Evolutionary conservation across 1,140 invertebrate species (phyloP).

Genomic region (Heliconius himera): DNA sequence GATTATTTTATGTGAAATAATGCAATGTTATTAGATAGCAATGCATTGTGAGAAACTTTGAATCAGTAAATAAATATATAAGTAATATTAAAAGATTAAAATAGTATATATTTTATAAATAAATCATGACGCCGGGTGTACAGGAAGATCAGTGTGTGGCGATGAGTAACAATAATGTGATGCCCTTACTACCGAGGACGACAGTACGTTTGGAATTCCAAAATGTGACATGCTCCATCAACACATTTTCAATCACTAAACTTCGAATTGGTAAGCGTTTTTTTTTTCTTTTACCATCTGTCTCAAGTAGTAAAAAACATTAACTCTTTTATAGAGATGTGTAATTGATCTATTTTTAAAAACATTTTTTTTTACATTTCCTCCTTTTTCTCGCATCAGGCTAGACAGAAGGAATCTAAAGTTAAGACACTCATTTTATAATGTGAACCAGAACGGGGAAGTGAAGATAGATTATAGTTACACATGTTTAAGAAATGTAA

Average conservation of each 20-base stretch:
- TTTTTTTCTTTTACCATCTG: not conserved
- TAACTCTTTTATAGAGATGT: no score
- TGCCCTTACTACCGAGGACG: slow-evolving; percentile 72
- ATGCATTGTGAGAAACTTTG: not conserved
- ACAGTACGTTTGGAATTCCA: slow-evolving; percentile 86
- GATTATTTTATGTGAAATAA: not conserved
- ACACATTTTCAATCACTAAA: slow-evolving; percentile 60
- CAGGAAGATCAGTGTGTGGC: slow-evolving; percentile 46
- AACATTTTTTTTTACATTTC: no score
- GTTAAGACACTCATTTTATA: no score
- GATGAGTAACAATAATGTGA: slow-evolving; percentile 72
- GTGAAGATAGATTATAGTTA: no score
- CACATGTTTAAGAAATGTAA: no score
- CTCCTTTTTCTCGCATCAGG: no score
- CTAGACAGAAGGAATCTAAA: no score
- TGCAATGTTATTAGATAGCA: not conserved
- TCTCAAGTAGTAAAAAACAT: no score
- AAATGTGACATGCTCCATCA: slow-evolving; percentile 85
- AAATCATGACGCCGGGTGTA: slow-evolving; percentile 32
- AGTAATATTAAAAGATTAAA: not conserved
- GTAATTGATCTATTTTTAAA: no score
- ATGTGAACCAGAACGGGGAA: no score
- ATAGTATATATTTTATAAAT: not conserved
- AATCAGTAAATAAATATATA: not conserved
- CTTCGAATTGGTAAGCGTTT: slow-evolving; percentile 66